Conservation (phyloP, 2,888 invertebrate species). For the Taenaris catops region DNA sequence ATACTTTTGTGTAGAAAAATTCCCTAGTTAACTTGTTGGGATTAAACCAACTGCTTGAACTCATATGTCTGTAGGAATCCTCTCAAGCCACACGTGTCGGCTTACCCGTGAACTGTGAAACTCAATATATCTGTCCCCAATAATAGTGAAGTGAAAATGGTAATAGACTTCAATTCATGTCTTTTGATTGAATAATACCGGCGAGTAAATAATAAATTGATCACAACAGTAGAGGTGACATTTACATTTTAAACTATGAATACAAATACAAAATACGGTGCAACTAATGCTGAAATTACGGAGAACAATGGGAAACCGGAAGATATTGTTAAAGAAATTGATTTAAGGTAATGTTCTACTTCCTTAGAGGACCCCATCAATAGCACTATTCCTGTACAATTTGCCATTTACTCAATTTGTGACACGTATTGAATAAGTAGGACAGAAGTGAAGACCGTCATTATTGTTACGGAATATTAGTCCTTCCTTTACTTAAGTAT, state of each 20-base stretch:
- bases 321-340: slow-evolving; percentile 37
- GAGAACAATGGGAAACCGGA: slow-evolving; percentile 42
- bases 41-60: slow-evolving; percentile 28
- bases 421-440: slow-evolving; percentile 34
- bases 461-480: slow-evolving; percentile 30
- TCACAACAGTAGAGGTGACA: not conserved
- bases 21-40: slow-evolving; percentile 10
- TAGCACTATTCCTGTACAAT: slow-evolving; percentile 26
- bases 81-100: slow-evolving; percentile 52
- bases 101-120: slow-evolving; percentile 24
- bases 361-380: slow-evolving; percentile 14
- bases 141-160: slow-evolving; percentile 23
- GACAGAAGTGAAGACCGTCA: slow-evolving; percentile 38
- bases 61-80: slow-evolving; percentile 53
- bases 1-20: too few relatives aligned
- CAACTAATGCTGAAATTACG: slow-evolving; percentile 46
- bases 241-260: not conserved
- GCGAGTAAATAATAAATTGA: slow-evolving; percentile 4
- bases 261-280: slow-evolving; percentile 51
- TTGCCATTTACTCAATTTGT: slow-evolving; percentile 47
- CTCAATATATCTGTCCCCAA: slow-evolving; percentile 20
- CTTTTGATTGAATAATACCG: slow-evolving; percentile 4
- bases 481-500: slow-evolving; percentile 26
- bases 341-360: slow-evolving; percentile 44
- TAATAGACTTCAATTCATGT: slow-evolving; percentile 9